These are phyloP conservation scores for Uropetala carovei DNA, from an alignment of 2,888 invertebrate genomes.

Conservation along the genomic window DNA sequence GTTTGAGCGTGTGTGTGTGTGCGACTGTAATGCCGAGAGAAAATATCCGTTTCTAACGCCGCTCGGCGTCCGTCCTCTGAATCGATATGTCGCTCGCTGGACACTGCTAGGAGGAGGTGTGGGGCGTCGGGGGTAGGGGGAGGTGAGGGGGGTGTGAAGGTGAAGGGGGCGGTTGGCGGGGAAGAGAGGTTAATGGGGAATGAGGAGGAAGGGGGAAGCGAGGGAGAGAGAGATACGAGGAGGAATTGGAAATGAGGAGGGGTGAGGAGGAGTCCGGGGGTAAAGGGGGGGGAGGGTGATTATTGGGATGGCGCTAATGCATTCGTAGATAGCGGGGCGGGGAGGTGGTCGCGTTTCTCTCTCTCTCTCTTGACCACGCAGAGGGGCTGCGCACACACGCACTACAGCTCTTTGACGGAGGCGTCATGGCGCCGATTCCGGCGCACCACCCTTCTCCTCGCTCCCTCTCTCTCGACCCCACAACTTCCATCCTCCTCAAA, in stretches of 20 bases:
- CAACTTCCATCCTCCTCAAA: too few relatives aligned
- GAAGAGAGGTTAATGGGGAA: not conserved
- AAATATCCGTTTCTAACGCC: constrained; percentile 43
- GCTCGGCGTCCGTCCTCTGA: constrained; percentile 37
- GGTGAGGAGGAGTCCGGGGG: not conserved
- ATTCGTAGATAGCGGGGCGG: not conserved
- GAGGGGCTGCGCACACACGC: too few relatives aligned
- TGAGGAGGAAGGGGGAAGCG: not conserved
- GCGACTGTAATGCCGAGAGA: constrained; percentile 41
- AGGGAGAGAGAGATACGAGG: not conserved
- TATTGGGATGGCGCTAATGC: not conserved
- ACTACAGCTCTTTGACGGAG: too few relatives aligned
- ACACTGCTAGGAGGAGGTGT: constrained; percentile 42
- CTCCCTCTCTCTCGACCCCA: too few relatives aligned
- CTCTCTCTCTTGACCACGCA: not conserved
- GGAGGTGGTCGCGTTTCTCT: not conserved
- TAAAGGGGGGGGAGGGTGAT: too few relatives aligned
- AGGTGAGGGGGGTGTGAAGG: not conserved
- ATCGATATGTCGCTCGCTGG: constrained; percentile 53
- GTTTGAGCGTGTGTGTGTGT: constrained; percentile 38
- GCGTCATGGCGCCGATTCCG: too few relatives aligned
- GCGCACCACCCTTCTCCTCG: too few relatives aligned
- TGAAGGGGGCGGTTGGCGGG: not conserved
- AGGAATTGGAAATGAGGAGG: not conserved
- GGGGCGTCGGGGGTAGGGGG: not conserved